Conservation (phyloP, 1,140 invertebrate species). For the Callitettix versicolor region DNA sequence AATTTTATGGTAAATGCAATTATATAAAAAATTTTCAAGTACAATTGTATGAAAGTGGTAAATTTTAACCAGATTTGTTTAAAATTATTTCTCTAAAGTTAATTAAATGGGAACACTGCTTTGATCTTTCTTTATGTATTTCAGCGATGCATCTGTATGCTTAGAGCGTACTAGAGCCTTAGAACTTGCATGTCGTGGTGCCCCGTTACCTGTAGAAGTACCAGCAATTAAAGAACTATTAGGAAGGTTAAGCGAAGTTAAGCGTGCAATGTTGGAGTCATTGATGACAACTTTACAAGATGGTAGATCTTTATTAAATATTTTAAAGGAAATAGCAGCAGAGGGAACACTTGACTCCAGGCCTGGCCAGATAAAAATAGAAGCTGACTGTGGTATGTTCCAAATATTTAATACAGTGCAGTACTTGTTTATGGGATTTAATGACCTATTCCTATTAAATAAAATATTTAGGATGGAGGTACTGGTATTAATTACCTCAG, state of each 20-base stretch:
- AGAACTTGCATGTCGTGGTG: conserved; percentile 49
- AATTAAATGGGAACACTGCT: too few species aligned
- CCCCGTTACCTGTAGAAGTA: conserved; percentile 52
- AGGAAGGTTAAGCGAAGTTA: conserved; percentile 48
- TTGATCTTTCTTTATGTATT: conserved; percentile 20
- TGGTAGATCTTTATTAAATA: conserved; percentile 62
- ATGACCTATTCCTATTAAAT: too few species aligned
- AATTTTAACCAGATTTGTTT: too few species aligned
- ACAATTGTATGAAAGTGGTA: too few species aligned
- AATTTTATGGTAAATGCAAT: too few species aligned
- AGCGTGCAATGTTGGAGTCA: conserved; percentile 58
- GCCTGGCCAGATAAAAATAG: conserved; percentile 49
- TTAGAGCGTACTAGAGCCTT: conserved; percentile 55
- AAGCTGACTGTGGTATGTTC: too few species aligned
- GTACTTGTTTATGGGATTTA: too few species aligned
- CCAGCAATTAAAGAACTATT: conserved; percentile 53
- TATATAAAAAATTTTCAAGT: too few species aligned
- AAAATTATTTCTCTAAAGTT: too few species aligned
- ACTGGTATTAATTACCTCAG: too few species aligned
- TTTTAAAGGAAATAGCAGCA: conserved; percentile 51
- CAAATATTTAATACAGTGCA: too few species aligned
- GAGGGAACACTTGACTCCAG: conserved; percentile 62
- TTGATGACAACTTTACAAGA: conserved; percentile 67
- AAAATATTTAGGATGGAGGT: too few species aligned
- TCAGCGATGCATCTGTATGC: conserved; percentile 54